Conservation (phyloP, 2,113 vertebrate species). For the Lamprologus lemairii region DNA sequence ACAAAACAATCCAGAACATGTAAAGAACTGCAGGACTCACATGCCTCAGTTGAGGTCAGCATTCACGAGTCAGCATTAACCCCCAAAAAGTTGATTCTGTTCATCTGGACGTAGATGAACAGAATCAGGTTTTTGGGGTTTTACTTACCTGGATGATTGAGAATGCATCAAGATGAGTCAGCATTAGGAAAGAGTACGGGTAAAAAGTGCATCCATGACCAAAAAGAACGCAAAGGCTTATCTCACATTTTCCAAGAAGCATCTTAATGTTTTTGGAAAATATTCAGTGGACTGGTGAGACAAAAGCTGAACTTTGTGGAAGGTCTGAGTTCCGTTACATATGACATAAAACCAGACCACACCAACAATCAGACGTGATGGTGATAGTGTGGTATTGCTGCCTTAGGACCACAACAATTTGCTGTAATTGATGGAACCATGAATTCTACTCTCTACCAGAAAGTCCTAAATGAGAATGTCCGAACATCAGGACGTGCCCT, state of each 20-base stretch:
- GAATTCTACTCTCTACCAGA: background rate
- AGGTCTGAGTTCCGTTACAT: background rate
- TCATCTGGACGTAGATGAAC: background rate
- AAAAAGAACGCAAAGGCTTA: background rate
- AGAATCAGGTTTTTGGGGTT: background rate
- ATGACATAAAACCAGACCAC: background rate
- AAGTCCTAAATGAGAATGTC: background rate
- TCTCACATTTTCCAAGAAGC: background rate
- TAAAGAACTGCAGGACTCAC: background rate
- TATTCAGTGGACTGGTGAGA: background rate
- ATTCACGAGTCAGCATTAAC: background rate
- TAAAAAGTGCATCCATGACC: background rate
- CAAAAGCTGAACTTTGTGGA: background rate
- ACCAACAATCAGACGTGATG: background rate
- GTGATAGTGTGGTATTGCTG: background rate
- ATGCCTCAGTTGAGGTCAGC: background rate
- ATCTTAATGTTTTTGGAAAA: accelerated
- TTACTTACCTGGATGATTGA: background rate
- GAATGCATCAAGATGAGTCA: background rate
- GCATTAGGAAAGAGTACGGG: background rate
- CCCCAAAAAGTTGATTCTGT: background rate
- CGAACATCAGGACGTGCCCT: background rate
- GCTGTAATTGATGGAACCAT: background rate
- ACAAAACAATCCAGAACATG: background rate
- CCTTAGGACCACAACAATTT: background rate